Base-by-base conservation (phyloP, 2,113 vertebrate species). In the Xenopus laevis region DNA sequence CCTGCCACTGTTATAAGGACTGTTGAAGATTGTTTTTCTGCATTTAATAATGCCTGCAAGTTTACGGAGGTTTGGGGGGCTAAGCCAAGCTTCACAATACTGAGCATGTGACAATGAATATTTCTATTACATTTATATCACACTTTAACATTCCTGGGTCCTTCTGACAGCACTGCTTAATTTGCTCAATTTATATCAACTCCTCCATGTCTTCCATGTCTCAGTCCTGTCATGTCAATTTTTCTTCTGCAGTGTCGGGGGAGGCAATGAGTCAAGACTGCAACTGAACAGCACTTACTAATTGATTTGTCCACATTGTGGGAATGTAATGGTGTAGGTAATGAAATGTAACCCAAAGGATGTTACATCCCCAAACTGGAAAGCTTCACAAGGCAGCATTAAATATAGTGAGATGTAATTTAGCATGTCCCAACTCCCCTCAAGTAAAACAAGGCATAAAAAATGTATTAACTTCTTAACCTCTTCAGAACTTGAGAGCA, bases 271-370 rank as follows among this genome's bases (percentile, higher is more conserved):
- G 40, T 18, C 68, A 58, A 59, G 33, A 1, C 57, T 2, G 66
- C 72, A 33, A 44, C 53, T 45, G 66, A 68, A 74, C 17, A 52
- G 27, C 45, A 74, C 21, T 50, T 52, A 33, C 65, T 67, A 47
- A 67, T 67, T 40, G 21, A 67, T 61, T 44, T 68, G 65, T 61
- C 45, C 20, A 74, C 44, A 53, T n/a, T 65, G 63, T 65, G 47
- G 55, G 66, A 68, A 45, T 68, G 67, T 74, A 68, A 74, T 74
- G 64, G 52, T 40, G 64, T n/a, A 21, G 68, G 60, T 74, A 74
- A 74, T 46, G 53, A 60, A 68, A 68, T 53, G 44, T 40, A 60
- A 59, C 30, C 53, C 9, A 10, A 12, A n/a, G 65, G 57, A 16
- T 53, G 59, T 61, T 15, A 75, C 61, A 50, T 46, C 57, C 46